Base-by-base conservation (phyloP, 2,797 vertebrate species). In the Enteromius radiatus region DNA sequence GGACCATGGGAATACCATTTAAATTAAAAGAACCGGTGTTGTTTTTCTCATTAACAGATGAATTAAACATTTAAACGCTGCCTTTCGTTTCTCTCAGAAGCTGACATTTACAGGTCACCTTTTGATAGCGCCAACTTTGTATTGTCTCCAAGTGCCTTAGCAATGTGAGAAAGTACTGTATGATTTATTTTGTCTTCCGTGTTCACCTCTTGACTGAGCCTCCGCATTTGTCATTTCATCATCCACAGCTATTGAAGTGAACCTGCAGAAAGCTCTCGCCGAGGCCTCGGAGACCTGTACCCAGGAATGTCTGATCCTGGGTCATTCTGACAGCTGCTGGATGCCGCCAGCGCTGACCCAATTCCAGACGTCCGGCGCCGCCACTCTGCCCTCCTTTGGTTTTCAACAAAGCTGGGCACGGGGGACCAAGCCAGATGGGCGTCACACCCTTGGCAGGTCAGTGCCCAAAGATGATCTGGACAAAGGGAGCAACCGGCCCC, bases 301-400 rank as follows among this genome's bases (percentile, higher is more conserved):
- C 5, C 98, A 98, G 92, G 98, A 99, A 93, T 99, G 97, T 89
- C 95, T 99, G 88, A 97, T 98, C 93, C 94, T 99, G 31, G 98
- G 98, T 89, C 98, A 99, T 90, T 99, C 97, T 3, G 98, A 99
- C 94, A 96, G 96, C 95, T 99, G 98, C 93, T 99, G 98, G 98
- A 99, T 99, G 98, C 97, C 98, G 19, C 95, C 96, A 41, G 94
- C 95, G 0, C 88, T 99, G 94, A 94, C 94, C 86, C 96, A 96
- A 84, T 95, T 95, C 87, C 96, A 96, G 88, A 90, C 94, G 90
- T 86, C 92, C 92, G 82, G 90, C 87, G 86, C 94, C 76, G 89
- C 75, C 94, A 84, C 91, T 88, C 91, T 97, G 91, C 91, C 95
- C 4, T 92, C 95, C 0, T 95, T 97, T 33, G 93, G 95, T 90